phyloP scores from a whole-genome alignment of 1,140 invertebrate species.

The Polyergus mexicanus region DNA sequence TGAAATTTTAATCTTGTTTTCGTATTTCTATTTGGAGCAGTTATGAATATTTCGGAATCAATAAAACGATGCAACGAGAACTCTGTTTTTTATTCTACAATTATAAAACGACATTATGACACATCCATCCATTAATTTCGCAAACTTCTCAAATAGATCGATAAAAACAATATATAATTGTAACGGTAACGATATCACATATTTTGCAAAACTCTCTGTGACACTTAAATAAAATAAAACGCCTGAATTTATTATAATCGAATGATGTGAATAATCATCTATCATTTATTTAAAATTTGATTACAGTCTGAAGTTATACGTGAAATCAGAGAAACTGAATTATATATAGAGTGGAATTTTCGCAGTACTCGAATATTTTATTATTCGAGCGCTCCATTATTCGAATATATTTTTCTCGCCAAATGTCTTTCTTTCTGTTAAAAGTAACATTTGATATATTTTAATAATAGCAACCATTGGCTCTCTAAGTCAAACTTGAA shows the following conservation, averaged over 20 bases:
- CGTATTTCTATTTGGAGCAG: not conserved
- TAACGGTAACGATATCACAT: conserved; percentile 1
- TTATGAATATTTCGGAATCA: not conserved
- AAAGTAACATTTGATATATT: not conserved
- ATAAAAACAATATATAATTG: not conserved
- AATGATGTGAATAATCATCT: not conserved
- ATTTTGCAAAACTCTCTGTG: not conserved
- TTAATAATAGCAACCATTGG: too few relatives aligned
- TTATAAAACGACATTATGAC: conserved; percentile 9
- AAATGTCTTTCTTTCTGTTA: not conserved
- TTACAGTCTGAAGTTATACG: not conserved
- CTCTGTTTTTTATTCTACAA: conserved; percentile 23
- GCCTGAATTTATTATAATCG: not conserved
- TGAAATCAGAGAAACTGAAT: not conserved
- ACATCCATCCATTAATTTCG: not conserved
- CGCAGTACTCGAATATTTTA: not conserved
- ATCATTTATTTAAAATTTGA: conserved; percentile 5
- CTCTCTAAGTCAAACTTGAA: too few relatives aligned
- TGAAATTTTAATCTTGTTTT: conserved; percentile 2
- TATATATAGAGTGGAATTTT: not conserved
- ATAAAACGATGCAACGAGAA: not conserved
- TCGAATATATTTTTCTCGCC: not conserved
- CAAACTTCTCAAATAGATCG: not conserved
- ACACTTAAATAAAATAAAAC: conserved; percentile 3
- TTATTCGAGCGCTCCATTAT: not conserved